Conservation (phyloP, 2,113 vertebrate genomes). For the Otis tarda region DNA sequence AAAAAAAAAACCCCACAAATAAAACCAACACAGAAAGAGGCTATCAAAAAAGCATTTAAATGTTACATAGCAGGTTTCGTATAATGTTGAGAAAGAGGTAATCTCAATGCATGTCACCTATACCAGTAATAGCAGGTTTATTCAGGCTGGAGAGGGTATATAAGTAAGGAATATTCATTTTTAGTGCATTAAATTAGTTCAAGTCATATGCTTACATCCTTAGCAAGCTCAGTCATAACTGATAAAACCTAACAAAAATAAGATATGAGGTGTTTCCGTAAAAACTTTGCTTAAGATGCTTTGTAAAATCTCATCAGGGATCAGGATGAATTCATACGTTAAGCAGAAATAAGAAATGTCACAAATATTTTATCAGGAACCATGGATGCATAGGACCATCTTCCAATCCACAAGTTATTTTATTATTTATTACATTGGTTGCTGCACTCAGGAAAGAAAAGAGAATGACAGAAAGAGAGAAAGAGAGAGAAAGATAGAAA, state of each 20-base stretch:
- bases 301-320: not conserved
- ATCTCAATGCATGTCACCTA: not conserved
- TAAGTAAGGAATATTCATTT: constrained; percentile 9
- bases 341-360: constrained; percentile 16
- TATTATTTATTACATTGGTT: not conserved
- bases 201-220: not conserved
- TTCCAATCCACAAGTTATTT: not conserved
- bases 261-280: not conserved
- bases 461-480: not conserved
- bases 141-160: not conserved
- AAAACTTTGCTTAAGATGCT: not conserved
- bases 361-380: not conserved
- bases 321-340: not conserved
- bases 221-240: not conserved
- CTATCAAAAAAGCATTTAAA: not conserved
- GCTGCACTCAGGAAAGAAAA: not conserved
- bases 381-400: not conserved
- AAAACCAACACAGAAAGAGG: not conserved
- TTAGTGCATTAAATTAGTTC: not conserved
- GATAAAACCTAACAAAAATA: not conserved
- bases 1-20: not conserved
- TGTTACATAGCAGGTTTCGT: not conserved
- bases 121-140: not conserved
- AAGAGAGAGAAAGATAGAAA: not conserved
- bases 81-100: not conserved